These are phyloP conservation scores for Cyclophora punctaria DNA, from an alignment of 2,888 invertebrate species.

Conservation along the genomic window DNA sequence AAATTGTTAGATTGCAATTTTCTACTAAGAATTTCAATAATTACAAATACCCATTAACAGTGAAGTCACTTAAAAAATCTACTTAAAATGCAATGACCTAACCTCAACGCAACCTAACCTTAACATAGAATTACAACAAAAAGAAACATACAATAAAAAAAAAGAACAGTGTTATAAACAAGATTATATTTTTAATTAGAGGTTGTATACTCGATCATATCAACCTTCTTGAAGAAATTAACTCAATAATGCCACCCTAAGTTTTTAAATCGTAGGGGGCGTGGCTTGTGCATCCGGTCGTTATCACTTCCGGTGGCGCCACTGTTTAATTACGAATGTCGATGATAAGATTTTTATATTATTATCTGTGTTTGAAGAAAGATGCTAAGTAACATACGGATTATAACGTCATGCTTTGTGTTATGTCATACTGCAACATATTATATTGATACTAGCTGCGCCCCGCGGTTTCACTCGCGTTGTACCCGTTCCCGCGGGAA, in stretches of 20 bases:
- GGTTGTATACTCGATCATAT: constrained; percentile 17
- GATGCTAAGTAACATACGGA: constrained; percentile 3
- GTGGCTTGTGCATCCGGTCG: constrained; percentile 35
- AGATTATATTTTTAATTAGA: constrained; percentile 17
- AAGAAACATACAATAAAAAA: constrained; percentile 1
- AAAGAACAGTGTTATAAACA: constrained; percentile 1
- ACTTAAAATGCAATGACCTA: too few relatives aligned
- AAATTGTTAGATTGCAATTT: too few relatives aligned
- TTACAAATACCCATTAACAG: too few relatives aligned
- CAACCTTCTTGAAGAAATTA: constrained; percentile 10
- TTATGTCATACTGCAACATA: too few relatives aligned
- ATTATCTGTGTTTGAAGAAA: constrained; percentile 20
- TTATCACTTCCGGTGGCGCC: constrained; percentile 44
- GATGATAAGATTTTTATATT: constrained; percentile 31
- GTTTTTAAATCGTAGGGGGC: constrained; percentile 23
- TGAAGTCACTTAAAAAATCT: too few relatives aligned
- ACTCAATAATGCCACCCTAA: constrained; percentile 9
- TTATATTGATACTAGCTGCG: too few relatives aligned
- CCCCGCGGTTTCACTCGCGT: too few relatives aligned
- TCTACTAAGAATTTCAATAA: too few relatives aligned
- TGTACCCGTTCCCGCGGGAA: too few relatives aligned
- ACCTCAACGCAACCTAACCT: background rate
- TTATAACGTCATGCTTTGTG: too few relatives aligned
- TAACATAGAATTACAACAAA: constrained; percentile 4
- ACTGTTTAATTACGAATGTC: constrained; percentile 39